Evolutionary conservation across 1,140 invertebrate genomes (phyloP), one percentile per base, ranked within the genome.

Genomic region (Drosophila watanabei): DNA sequence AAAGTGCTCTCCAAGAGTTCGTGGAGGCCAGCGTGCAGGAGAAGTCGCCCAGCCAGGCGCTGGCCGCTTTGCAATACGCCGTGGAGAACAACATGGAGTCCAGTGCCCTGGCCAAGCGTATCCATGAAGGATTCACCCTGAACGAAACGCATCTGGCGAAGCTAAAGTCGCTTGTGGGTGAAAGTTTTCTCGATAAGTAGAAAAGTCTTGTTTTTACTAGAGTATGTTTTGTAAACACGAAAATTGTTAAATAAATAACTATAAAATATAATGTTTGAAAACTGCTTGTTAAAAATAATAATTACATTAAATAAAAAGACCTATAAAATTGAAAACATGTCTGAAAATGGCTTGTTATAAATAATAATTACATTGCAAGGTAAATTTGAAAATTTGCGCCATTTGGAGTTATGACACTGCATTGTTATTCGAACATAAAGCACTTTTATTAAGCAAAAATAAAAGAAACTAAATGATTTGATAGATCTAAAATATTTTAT

Each of bases 31-130:
- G 93, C 68, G 94, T 95, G 63, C 57, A 87, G 59, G 81, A 95
- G 16, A 94, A 95, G 52, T 61, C 93, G 16, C 93, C 94, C 39
- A 93, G 93, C 5, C 93, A 92, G 65, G 94, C 94, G 8, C 86
- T 95, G 48, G 86, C 77, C 11, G 94, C 94, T 46, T 89, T 95
- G 54, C 93, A 95, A 65, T 95, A 95, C 78, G 93, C 93, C 66
- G 91, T 93, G 11, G 95, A 95, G 39, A 93, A 92, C 76, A 94
- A 94, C 37, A 95, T 94, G 90, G 83, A 95, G 66, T 88, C 92
- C 2, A 80, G 70, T 24, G 49, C 80, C 5, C 70, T 95, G 52
- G 94, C 94, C 0, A 82, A 92, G 48, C 80, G 83, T 39, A 92
- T 95, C 7, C 80, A 93, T 52, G 75, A 92, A 5, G 86, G 92